These are phyloP conservation scores for Cephalopholis sonnerati DNA, from an alignment of 2,113 vertebrate genomes.

Conservation along the genomic window DNA sequence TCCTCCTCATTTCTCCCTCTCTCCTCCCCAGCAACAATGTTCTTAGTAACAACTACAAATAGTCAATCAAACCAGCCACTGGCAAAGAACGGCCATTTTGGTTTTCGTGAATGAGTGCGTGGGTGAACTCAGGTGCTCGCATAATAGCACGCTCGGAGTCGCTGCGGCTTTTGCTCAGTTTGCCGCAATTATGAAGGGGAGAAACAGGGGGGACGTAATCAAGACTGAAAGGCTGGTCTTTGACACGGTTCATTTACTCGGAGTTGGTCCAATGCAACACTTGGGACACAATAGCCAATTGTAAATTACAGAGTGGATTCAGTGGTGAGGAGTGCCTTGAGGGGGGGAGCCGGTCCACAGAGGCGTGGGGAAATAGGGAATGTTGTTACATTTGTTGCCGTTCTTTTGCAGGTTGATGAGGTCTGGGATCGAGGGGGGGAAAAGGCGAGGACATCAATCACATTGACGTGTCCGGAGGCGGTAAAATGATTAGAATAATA, in stretches of 20 bases:
- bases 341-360: slow-evolving; percentile 51
- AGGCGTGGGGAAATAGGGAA: slow-evolving; percentile 39
- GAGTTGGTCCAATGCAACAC: slow-evolving; percentile 71
- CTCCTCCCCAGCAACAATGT: slow-evolving; percentile 46
- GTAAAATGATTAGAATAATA: slow-evolving; percentile 80
- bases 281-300: slow-evolving; percentile 74
- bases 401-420: slow-evolving; percentile 68
- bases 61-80: slow-evolving; percentile 60
- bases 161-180: slow-evolving; percentile 35
- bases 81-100: slow-evolving; percentile 41
- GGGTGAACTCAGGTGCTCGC: slow-evolving; percentile 47
- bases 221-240: slow-evolving; percentile 64
- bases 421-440: slow-evolving; percentile 70
- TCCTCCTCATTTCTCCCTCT: slow-evolving; percentile 9
- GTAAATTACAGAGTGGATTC: slow-evolving; percentile 78
- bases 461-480: slow-evolving; percentile 66
- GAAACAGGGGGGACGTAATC: slow-evolving; percentile 54
- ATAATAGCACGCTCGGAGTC: slow-evolving; percentile 46
- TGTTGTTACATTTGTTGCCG: slow-evolving; percentile 63
- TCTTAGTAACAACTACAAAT: slow-evolving; percentile 51
- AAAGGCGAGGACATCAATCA: slow-evolving; percentile 75
- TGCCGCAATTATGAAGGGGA: slow-evolving; percentile 38
- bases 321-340: slow-evolving; percentile 69
- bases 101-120: slow-evolving; percentile 11
- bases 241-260: slow-evolving; percentile 73